Evolutionary conservation across 1,140 invertebrate genomes (phyloP).

Genomic region (Pararge aegeria): DNA sequence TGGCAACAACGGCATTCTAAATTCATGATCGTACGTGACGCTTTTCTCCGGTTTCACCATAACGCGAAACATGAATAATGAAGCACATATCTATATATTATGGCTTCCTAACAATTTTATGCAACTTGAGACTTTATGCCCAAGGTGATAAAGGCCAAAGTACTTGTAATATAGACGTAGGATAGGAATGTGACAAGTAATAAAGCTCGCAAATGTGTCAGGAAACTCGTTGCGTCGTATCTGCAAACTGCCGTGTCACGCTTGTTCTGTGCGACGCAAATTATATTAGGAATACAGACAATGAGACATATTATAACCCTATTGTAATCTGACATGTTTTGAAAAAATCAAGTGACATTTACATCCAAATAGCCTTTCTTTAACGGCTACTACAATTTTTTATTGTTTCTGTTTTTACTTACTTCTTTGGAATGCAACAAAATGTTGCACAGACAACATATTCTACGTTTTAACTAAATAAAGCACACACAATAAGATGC

Average conservation of each 20-base stretch:
- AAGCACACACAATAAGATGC: too few relatives aligned
- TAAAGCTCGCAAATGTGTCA: slow-evolving; percentile 26
- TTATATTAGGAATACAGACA: slow-evolving; percentile 18
- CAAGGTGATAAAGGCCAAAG: background rate
- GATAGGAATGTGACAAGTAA: slow-evolving; percentile 23
- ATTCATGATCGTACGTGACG: slow-evolving; percentile 10
- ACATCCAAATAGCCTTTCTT: too few relatives aligned
- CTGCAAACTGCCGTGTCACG: slow-evolving; percentile 28
- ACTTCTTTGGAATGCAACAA: too few relatives aligned
- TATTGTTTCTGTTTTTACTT: too few relatives aligned
- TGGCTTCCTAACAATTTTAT: background rate
- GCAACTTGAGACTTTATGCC: background rate
- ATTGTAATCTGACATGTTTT: background rate
- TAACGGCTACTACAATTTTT: too few relatives aligned
- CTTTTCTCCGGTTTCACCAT: slow-evolving; percentile 7
- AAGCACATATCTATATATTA: slow-evolving; percentile 10
- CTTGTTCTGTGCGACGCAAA: slow-evolving; percentile 13
- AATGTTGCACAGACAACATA: too few relatives aligned
- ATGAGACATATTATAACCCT: background rate
- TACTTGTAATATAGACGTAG: background rate
- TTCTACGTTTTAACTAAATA: too few relatives aligned
- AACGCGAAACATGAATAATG: slow-evolving; percentile 9
- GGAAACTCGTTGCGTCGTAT: slow-evolving; percentile 29
- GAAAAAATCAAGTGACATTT: background rate
- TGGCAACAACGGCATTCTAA: slow-evolving; percentile 2